These are phyloP conservation scores for Latrodectus geometricus DNA, from an alignment of 1,140 invertebrate species.

Conservation along the genomic window DNA sequence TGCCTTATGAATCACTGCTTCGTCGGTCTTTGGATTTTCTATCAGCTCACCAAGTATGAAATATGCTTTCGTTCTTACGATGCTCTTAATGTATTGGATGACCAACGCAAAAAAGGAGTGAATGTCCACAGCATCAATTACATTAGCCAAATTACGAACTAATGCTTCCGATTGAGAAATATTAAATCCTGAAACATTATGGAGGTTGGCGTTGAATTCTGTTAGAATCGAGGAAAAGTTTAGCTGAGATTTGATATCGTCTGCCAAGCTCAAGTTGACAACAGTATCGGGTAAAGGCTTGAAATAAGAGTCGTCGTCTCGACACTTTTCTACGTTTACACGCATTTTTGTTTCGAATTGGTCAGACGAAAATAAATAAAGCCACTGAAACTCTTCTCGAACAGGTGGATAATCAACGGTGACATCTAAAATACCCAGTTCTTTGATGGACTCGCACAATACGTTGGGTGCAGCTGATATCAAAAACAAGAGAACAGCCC, in stretches of 20 bases:
- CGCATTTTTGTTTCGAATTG: conserved; percentile 7
- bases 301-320: background rate
- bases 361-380: conserved; percentile 1
- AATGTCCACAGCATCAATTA: background rate
- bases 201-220: background rate
- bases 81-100: background rate
- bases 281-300: conserved; percentile 7
- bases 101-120: background rate
- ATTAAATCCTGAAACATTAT: background rate
- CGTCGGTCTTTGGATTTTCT: background rate
- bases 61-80: background rate
- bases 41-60: background rate
- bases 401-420: background rate
- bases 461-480: background rate
- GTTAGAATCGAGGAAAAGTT: background rate
- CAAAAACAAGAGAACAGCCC: conserved; percentile 15
- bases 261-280: background rate
- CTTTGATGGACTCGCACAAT: background rate
- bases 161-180: background rate
- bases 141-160: background rate
- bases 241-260: background rate
- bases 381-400: background rate
- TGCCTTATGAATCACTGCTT: background rate
- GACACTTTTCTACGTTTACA: background rate
- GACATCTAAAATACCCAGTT: conserved; percentile 11